A percentile compares a stretch with the other conserved stretches of the same genome.
Evolutionary conservation across 2,888 invertebrate species (phyloP).

Genomic region (Schrankia costaestrigalis): DNA sequence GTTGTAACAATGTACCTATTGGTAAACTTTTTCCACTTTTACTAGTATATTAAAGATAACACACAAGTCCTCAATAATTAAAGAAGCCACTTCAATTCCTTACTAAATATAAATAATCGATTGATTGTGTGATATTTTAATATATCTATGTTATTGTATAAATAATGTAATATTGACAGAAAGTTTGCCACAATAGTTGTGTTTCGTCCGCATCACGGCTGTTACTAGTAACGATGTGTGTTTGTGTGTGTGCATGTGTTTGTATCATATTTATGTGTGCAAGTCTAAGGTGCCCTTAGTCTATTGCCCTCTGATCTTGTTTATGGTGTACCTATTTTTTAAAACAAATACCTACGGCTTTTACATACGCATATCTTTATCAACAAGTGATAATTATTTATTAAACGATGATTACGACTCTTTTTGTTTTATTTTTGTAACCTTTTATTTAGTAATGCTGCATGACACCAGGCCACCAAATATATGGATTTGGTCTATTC

Average conservation of each 20-base stretch:
- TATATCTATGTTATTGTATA: neutral
- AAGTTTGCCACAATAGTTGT: slow-evolving; percentile 15
- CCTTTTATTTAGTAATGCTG: neutral
- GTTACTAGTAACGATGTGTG: slow-evolving; percentile 11
- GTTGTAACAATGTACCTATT: no score
- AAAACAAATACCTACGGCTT: slow-evolving; percentile 40
- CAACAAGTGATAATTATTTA: slow-evolving; percentile 53
- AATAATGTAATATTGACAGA: neutral
- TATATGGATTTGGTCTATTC: no score
- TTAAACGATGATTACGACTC: slow-evolving; percentile 37
- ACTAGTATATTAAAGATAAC: no score
- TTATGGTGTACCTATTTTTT: slow-evolving; percentile 33
- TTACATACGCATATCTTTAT: slow-evolving; percentile 48
- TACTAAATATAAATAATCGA: no score
- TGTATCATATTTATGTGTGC: slow-evolving; percentile 8
- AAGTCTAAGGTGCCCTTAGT: slow-evolving; percentile 14
- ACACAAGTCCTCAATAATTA: no score
- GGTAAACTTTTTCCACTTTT: no score
- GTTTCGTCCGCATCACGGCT: slow-evolving; percentile 10
- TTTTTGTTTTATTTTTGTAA: slow-evolving; percentile 18
- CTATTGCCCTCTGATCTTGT: slow-evolving; percentile 17
- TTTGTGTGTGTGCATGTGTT: slow-evolving; percentile 5
- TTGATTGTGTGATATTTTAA: no score
- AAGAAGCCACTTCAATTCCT: no score
- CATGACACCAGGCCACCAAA: no score